phyloP scores from a whole-genome alignment of 1,140 invertebrate genomes.

The Bombus sylvicola region DNA sequence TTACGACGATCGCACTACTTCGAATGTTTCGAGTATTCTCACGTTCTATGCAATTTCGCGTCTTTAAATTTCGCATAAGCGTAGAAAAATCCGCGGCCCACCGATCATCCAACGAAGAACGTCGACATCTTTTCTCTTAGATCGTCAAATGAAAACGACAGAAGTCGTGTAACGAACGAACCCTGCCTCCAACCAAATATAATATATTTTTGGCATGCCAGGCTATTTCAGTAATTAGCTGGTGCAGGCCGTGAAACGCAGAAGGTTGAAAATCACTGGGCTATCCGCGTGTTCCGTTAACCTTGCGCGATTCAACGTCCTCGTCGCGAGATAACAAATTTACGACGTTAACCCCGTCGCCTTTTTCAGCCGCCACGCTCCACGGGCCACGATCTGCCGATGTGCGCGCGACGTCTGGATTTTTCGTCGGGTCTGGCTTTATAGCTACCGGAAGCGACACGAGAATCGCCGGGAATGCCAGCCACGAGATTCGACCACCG shows the following conservation, averaged over 20 bases:
- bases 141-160: fast-evolving
- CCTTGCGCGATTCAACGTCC: not conserved
- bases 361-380: not conserved
- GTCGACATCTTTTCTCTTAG: no score
- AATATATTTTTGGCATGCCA: no score
- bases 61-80: no score
- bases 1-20: no score
- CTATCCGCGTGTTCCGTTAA: constrained; percentile 10
- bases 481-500: not conserved
- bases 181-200: no score
- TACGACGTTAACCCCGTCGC: not conserved
- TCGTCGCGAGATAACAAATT: constrained; percentile 15
- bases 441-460: not conserved
- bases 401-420: not conserved
- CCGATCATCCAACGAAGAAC: no score
- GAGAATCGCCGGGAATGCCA: not conserved
- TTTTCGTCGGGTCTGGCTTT: not conserved
- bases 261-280: not conserved
- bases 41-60: no score
- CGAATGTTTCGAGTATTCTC: no score
- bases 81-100: no score
- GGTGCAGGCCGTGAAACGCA: no score
- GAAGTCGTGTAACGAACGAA: no score
- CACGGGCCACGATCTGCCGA: not conserved
- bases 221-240: no score